Evolutionary conservation across 1,140 invertebrate genomes (phyloP).

Genomic region (Zaprionus gabonicus): DNA sequence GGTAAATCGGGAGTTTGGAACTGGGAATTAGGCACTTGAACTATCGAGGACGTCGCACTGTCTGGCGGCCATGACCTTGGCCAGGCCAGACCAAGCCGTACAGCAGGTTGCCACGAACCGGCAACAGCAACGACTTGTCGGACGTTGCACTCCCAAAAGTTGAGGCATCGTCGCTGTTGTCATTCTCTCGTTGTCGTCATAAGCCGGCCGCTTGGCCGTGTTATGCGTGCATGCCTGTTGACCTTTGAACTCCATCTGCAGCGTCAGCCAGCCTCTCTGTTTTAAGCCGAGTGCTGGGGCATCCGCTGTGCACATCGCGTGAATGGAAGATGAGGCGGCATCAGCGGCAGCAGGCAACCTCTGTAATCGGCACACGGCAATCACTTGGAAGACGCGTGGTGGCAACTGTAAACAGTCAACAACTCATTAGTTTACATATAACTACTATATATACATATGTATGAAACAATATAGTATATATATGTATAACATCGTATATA

Average conservation of each 20-base stretch:
- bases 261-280: not conserved
- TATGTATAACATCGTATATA: conserved; percentile 10
- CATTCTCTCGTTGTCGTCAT: not conserved
- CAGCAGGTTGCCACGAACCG: conserved; percentile 1
- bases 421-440: conserved; percentile 17
- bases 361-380: conserved; percentile 52
- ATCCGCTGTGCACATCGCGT: conserved; percentile 22
- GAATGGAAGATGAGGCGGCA: conserved; percentile 23
- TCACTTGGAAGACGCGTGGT: conserved; percentile 46
- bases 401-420: conserved; percentile 46
- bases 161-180: conserved; percentile 3
- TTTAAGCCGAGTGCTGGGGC: not conserved
- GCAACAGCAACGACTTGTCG: conserved; percentile 10
- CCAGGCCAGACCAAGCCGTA: not conserved
- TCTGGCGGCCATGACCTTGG: conserved; percentile 33
- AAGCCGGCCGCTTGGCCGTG: conserved; percentile 4
- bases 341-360: conserved; percentile 14
- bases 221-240: conserved; percentile 20
- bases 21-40: conserved; percentile 34
- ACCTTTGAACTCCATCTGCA: conserved; percentile 48
- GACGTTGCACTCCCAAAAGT: conserved; percentile 25
- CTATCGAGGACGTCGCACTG: conserved; percentile 34
- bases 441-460: not conserved
- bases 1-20: conserved; percentile 24
- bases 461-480: conserved; percentile 1